Conservation (phyloP, 2,113 vertebrate genomes). For the Crotalus helleri region DNA sequence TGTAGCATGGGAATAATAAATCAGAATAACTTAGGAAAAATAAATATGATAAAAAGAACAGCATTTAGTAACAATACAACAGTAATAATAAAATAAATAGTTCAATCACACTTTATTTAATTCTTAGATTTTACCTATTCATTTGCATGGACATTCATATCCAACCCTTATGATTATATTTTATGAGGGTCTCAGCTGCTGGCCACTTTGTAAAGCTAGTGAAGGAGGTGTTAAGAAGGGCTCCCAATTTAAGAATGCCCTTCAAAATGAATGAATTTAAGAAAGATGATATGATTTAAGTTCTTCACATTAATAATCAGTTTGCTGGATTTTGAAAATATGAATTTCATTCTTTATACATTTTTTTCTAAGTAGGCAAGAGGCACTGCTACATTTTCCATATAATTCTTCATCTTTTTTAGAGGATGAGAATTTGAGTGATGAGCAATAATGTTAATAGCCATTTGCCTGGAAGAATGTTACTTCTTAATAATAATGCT, state of each 20-base stretch:
- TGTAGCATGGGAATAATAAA: background rate
- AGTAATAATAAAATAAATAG: background rate
- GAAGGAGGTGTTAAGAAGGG: background rate
- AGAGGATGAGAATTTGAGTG: rapidly evolving
- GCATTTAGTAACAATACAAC: background rate
- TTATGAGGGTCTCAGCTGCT: background rate
- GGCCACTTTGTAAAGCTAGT: background rate
- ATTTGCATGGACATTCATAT: background rate
- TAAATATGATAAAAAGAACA: background rate
- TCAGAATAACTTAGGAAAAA: background rate
- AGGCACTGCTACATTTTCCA: background rate
- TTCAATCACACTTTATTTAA: background rate
- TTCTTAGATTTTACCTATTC: background rate
- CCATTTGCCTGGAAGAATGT: background rate
- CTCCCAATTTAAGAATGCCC: background rate
- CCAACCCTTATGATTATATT: background rate
- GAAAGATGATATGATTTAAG: background rate
- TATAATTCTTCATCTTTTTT: background rate
- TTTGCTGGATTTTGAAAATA: background rate
- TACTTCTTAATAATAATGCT: background rate
- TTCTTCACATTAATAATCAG: background rate
- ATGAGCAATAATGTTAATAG: background rate
- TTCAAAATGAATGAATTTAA: background rate
- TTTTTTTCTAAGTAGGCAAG: background rate
- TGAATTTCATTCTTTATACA: background rate